phyloP scores from a whole-genome alignment of 2,888 invertebrate genomes.

The Lottia gigantea region DNA sequence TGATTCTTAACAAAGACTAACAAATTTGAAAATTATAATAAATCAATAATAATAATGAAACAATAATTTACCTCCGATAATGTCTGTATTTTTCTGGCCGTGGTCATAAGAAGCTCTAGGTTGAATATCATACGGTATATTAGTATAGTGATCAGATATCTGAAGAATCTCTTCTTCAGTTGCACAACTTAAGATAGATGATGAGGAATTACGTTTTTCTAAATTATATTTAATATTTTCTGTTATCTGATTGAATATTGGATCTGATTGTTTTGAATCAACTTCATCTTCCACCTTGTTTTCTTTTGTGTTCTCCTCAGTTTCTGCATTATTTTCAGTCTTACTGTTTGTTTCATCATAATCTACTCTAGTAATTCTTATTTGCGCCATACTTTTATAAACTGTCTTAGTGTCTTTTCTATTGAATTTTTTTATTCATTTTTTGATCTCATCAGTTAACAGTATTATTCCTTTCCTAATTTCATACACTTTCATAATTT shows the following conservation, averaged over 20 bases:
- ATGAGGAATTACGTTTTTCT: conserved; percentile 36
- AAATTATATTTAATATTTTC: conserved; percentile 37
- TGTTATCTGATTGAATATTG: conserved; percentile 45
- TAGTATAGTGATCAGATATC: conserved; percentile 52
- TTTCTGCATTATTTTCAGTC: conserved; percentile 8
- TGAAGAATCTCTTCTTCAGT: conserved; percentile 35
- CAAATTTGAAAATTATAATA: too few relatives aligned
- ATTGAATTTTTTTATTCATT: too few relatives aligned
- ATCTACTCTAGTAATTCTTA: neutral
- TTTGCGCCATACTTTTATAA: neutral
- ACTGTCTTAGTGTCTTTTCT: too few relatives aligned
- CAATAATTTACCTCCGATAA: conserved; percentile 58
- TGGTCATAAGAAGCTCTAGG: conserved; percentile 59
- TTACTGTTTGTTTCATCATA: neutral
- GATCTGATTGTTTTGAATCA: conserved; percentile 33
- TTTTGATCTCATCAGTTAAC: too few relatives aligned
- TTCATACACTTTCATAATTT: too few relatives aligned
- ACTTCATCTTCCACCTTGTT: conserved; percentile 28
- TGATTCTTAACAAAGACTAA: too few relatives aligned
- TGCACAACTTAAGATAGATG: conserved; percentile 25
- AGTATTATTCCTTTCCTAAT: too few relatives aligned
- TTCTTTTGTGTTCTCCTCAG: conserved; percentile 29
- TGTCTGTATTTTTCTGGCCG: conserved; percentile 55
- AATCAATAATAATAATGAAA: too few relatives aligned
- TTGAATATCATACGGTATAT: conserved; percentile 57